Base-by-base conservation (phyloP, 2,113 vertebrate species). In the Aspiorhynchus laticeps region DNA sequence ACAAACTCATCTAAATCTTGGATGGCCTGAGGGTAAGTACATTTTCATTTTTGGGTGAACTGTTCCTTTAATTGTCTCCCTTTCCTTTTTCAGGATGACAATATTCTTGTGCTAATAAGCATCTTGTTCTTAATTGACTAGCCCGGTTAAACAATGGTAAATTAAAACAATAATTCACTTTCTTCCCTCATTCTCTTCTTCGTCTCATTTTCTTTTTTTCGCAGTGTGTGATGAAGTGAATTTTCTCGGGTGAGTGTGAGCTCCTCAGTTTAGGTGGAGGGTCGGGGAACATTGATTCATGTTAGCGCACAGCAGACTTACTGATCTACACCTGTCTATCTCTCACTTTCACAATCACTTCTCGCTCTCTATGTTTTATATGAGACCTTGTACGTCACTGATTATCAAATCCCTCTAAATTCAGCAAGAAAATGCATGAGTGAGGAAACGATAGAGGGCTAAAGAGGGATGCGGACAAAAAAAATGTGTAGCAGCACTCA, bases 391-490 rank as follows among this genome's bases (percentile, higher is more conserved):
- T 28, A 48, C n/a, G 41, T 76, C 24, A 33, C 61, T 75, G 17
- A 26, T 43, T 19, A 61, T 38, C 12, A 80, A 59, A 26, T 24
- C 59, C 73, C 41, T 81, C 85, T 88, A 89, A 80, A 76, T 21
- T 46, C 28, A n/a, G 69, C 48, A 12, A n/a, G 6, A 69, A 67
- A 56, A 14, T 24, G 19, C 80, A 14, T 8, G 48, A 36, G 76
- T 6, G 17, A 28, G 38, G 73, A 76, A 46, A 48, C 1, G 7
- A 76, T 46, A 46, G n/a, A 14, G n/a, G 41, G 14, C 6, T 48
- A 46, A 21, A 81, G 24, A 71, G 31, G 65, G 21, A 26, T 11
- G 78, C 5, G 31, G 51, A 10, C 41, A 77, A 46, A 38, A 10
- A 84, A 51, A 28, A 48, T 46, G 43, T 46, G 46, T 15, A 48